Conservation (phyloP, 1,140 invertebrate genomes). For the Leptestheria dahalacensis region DNA sequence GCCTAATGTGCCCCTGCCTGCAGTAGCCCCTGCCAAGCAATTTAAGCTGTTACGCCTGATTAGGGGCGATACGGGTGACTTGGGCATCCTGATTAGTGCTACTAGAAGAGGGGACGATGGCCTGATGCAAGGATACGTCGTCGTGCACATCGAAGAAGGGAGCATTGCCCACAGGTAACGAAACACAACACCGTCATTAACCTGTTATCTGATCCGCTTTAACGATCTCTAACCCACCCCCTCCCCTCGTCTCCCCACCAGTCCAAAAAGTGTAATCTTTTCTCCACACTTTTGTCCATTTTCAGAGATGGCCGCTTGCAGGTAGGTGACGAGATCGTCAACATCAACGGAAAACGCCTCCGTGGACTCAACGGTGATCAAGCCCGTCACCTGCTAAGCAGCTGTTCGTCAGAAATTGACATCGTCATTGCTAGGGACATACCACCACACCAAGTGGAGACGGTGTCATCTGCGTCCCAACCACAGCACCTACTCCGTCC, state of each 20-base stretch:
- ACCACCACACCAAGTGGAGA: too few species aligned
- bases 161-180: slow-evolving; percentile 60
- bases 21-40: slow-evolving; percentile 18
- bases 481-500: slow-evolving; percentile 2
- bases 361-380: slow-evolving; percentile 42
- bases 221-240: too few species aligned
- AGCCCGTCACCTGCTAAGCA: slow-evolving; percentile 39
- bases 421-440: slow-evolving; percentile 34
- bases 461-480: neutral
- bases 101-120: slow-evolving; percentile 29
- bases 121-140: slow-evolving; percentile 43
- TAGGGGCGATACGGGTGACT: slow-evolving; percentile 48
- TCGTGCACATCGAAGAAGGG: slow-evolving; percentile 61
- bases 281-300: too few species aligned
- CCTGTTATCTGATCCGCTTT: too few species aligned
- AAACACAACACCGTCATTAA: too few species aligned
- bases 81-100: slow-evolving; percentile 63
- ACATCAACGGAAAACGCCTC: slow-evolving; percentile 45
- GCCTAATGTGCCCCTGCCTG: neutral
- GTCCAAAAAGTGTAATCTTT: neutral
- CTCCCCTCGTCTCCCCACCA: neutral
- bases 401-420: slow-evolving; percentile 35
- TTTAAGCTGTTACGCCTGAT: slow-evolving; percentile 49
- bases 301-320: slow-evolving; percentile 40
- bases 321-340: slow-evolving; percentile 48